A percentile compares a stretch with the other conserved stretches of the same genome.
Conservation (phyloP, 2,113 vertebrate species). For the Indri indri region DNA sequence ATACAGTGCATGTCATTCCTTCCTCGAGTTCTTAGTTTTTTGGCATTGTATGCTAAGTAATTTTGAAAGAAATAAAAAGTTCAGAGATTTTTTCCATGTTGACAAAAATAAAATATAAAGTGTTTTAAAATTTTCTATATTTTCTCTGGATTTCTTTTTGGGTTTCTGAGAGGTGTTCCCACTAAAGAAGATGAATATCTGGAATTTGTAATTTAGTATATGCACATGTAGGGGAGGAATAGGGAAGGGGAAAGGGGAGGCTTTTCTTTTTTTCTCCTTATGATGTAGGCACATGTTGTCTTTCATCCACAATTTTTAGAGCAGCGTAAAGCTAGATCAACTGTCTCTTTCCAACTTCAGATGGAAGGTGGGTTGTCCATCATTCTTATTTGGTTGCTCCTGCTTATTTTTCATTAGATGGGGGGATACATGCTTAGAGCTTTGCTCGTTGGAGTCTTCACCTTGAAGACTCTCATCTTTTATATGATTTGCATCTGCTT, state of each 20-base stretch:
- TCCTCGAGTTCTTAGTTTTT: background rate
- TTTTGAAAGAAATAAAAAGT: slow-evolving; percentile 53
- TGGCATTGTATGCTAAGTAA: background rate
- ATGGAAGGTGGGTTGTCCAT: background rate
- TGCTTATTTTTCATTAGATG: background rate
- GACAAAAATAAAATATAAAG: slow-evolving; percentile 56
- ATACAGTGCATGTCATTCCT: background rate
- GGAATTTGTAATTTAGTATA: background rate
- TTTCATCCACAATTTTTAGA: background rate
- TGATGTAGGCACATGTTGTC: background rate
- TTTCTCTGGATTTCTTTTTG: slow-evolving; percentile 37
- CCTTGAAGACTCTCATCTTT: background rate
- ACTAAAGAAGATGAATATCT: background rate
- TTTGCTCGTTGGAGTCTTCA: background rate
- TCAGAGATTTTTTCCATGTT: background rate
- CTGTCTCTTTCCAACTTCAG: background rate
- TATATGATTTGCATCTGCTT: background rate
- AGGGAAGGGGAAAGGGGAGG: background rate
- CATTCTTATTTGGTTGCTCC: background rate
- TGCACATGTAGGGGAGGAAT: background rate
- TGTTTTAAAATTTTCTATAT: slow-evolving; percentile 18
- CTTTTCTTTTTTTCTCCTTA: background rate
- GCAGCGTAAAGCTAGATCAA: background rate
- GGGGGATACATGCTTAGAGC: background rate
- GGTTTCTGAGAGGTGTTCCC: slow-evolving; percentile 23